Evolutionary conservation across 2,113 vertebrate genomes (phyloP).

Genomic region (Oreotrochilus melanogaster): DNA sequence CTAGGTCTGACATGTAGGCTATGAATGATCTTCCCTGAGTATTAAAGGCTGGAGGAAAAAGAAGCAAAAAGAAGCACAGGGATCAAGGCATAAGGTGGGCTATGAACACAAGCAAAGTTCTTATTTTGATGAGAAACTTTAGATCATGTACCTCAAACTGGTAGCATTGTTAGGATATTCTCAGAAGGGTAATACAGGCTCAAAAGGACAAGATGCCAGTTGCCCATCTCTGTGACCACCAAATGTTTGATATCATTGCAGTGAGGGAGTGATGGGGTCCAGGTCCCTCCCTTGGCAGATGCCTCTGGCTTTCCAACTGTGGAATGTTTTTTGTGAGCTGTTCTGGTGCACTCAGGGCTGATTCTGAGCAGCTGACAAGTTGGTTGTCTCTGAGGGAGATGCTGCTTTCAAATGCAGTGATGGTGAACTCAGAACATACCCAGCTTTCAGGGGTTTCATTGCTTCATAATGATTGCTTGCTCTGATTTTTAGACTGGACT

Average conservation of each 20-base stretch:
- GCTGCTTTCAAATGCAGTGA: not conserved
- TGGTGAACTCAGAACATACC: not conserved
- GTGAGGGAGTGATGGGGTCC: not conserved
- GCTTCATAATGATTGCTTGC: not conserved
- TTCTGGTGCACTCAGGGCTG: not conserved
- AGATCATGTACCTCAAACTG: not conserved
- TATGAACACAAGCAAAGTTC: not conserved
- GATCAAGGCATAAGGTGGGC: accelerated
- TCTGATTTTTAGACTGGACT: not conserved
- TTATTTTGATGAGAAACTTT: not conserved
- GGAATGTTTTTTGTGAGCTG: not conserved
- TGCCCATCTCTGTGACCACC: accelerated
- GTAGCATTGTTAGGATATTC: not conserved
- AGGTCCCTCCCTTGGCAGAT: not conserved
- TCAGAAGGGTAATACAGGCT: not conserved
- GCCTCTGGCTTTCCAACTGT: not conserved
- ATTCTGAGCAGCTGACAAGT: not conserved
- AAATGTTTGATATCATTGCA: not conserved
- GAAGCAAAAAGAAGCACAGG: not conserved
- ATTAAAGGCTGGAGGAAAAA: not conserved
- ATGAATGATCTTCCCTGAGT: not conserved
- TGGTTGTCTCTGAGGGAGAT: not conserved
- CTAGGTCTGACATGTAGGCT: not conserved
- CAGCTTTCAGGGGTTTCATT: not conserved
- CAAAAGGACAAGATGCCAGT: not conserved